Base-by-base conservation (phyloP, 2,888 invertebrate genomes). In the Acanthoscelides obtectus region DNA sequence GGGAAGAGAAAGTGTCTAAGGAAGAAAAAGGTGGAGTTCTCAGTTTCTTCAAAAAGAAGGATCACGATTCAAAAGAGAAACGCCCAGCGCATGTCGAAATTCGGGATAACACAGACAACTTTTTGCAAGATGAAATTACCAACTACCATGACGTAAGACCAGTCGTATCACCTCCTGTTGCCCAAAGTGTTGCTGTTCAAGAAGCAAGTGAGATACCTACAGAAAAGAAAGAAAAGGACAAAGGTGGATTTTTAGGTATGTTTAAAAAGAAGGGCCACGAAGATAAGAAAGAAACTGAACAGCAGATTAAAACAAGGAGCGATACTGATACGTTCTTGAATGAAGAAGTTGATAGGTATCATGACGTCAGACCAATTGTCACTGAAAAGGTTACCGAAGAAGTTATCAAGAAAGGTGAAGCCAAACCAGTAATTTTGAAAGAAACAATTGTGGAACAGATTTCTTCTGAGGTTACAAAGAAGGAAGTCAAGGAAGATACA, bases 111-210 rank as follows among this genome's bases (percentile, higher is more conserved):
- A 64, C 2, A 6, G 63, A 71, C n/a, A 21, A 71, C 8, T 75
- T 77, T 45, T 67, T 75, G 20, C 63, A 69, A n/a, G 20, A 70
- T 21, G 75, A 77, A 70, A 71, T 75, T 2, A 67, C 69, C 3
- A 66, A 68, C 66, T 76, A 72, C 20, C 70, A 75, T 73, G 78
- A 75, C 45, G 77, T 74, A 22, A 73, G 74, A 20, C 71, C 74
- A 21, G 25, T 72, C n/a, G 19, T 20, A 68, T 27, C 71, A 63
- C 17, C 69, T 21, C 21, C 8, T 66, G 1, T 19, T 12, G 66
- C 20, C 22, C 20, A 66, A 22, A 6, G 20, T 66, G 20, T 5
- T 4, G 12, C 12, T 20, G 20, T 22, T n/a, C 20, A 22, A 66
- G 21, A 21, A 2, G 69, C 20, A 20, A 22, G 5, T 20, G 66